Conservation (phyloP, 2,888 invertebrate species). For the Calliopum simillimum region DNA sequence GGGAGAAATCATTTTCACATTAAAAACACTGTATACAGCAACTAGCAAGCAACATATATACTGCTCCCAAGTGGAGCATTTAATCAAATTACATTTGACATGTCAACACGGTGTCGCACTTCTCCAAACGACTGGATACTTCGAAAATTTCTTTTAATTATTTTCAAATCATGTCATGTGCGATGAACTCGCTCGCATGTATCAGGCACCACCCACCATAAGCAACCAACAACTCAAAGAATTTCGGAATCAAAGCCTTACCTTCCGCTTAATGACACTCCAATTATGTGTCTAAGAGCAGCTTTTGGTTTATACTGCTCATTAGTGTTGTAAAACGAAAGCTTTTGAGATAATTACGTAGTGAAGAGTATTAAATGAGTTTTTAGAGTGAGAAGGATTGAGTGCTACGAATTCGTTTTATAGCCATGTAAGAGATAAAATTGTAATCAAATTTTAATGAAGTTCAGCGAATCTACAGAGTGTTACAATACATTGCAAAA, state of each 20-base stretch:
- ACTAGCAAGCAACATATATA: too few species aligned
- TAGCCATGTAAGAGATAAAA: too few species aligned
- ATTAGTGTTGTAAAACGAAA: slow-evolving; percentile 12
- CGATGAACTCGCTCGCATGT: not conserved
- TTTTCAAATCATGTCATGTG: slow-evolving; percentile 25
- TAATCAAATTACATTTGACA: not conserved
- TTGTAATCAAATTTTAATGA: slow-evolving; percentile 19
- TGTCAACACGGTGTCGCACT: slow-evolving; percentile 5
- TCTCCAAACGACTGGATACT: slow-evolving; percentile 6
- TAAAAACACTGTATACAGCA: too few species aligned
- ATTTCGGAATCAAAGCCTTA: slow-evolving; percentile 7
- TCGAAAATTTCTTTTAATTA: slow-evolving; percentile 29
- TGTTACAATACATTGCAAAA: not conserved
- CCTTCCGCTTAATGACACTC: slow-evolving; percentile 2
- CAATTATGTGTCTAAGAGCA: slow-evolving; percentile 13
- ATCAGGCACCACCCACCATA: not conserved
- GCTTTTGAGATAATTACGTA: slow-evolving; percentile 23
- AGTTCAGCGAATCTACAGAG: slow-evolving; percentile 4
- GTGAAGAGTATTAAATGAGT: not conserved
- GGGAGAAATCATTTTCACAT: not conserved
- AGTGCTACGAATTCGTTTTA: too few species aligned
- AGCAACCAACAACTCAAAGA: not conserved
- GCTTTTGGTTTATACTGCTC: slow-evolving; percentile 23
- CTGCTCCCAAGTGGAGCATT: slow-evolving; percentile 10
- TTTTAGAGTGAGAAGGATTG: not conserved